A percentile compares a stretch with the other conserved stretches of the same genome.
Evolutionary conservation across 2,888 invertebrate species (phyloP).

Genomic region (Drosophila meridionalis): DNA sequence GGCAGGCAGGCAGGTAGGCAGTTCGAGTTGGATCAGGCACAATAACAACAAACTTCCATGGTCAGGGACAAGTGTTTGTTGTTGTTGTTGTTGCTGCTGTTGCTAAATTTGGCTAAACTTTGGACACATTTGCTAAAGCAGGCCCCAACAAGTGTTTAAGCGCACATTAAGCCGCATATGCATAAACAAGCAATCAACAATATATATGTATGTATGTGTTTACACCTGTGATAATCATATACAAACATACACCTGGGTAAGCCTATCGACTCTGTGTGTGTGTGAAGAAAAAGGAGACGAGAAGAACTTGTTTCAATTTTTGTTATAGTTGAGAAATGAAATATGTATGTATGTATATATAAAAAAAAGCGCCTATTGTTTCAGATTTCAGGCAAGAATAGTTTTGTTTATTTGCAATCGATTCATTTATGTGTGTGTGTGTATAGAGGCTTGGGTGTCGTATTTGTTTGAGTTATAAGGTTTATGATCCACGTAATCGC

Average conservation of each 20-base stretch:
- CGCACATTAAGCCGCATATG: constrained; percentile 10
- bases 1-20: constrained; percentile 1
- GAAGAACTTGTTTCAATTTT: neutral
- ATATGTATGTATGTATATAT: neutral
- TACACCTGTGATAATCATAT: neutral
- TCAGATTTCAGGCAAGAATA: constrained; percentile 1
- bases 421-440: neutral
- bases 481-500: constrained; percentile 35
- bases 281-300: neutral
- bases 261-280: neutral
- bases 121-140: constrained; percentile 17
- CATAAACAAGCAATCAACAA: constrained; percentile 32
- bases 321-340: neutral
- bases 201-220: neutral
- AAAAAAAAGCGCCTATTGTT: neutral
- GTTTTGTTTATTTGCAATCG: constrained; percentile 22
- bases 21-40: constrained; percentile 5
- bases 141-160: constrained; percentile 42
- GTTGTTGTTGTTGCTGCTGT: constrained; percentile 19
- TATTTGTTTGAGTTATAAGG: constrained; percentile 18
- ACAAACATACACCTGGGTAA: neutral
- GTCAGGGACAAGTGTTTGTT: constrained; percentile 18
- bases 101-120: constrained; percentile 33
- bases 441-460: constrained; percentile 22
- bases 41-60: constrained; percentile 17